Evolutionary conservation across 2,888 invertebrate genomes (phyloP), one percentile per base, ranked within the genome.

Genomic region (Agrotis segetum): DNA sequence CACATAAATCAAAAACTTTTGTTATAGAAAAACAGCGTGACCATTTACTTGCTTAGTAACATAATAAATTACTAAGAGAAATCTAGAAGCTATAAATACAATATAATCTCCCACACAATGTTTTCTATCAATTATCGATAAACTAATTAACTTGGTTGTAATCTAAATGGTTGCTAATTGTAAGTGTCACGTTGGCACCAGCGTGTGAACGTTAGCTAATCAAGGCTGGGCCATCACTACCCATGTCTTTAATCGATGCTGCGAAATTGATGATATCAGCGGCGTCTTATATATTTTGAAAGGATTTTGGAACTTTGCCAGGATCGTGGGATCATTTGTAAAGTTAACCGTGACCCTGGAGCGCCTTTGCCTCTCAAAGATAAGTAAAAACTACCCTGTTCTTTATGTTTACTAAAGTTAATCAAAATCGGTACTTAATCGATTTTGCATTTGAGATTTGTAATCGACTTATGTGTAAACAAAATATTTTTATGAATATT

Each of bases 181-280:
- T 60, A 16, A 21, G n/a, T 29, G 73, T 70, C 75, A 71, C 69
- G 67, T 82, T 81, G 13, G 17, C 44, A 52, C n/a, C 21, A 63
- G 50, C 24, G 46, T 82, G 71, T 73, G 63, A 79, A 71, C 52
- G 44, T 67, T 46, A 24, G 67, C 62, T 84, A 77, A 81, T 70
- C 60, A 77, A 67, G 46, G 50, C 17, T 67, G 46, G 49, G 14
- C 44, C 29, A 34, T 0, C 34, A 21, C 13, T 46, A 24, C 13
- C 14, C 44, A 62, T 17, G 40, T 47, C 19, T 13, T 59, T 66
- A 34, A 65, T 21, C 29, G 40, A 52, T 29, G 40, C 46, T 47
- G 40, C 14, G 50, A 61, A 64, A 56, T 19, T 70, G 40, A 58
- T 40, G 17, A 14, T 17, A 19, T 40, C 40, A 4, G 16, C 17